phyloP scores from a whole-genome alignment of 2,797 vertebrate species.

The Sebastes jordani region DNA sequence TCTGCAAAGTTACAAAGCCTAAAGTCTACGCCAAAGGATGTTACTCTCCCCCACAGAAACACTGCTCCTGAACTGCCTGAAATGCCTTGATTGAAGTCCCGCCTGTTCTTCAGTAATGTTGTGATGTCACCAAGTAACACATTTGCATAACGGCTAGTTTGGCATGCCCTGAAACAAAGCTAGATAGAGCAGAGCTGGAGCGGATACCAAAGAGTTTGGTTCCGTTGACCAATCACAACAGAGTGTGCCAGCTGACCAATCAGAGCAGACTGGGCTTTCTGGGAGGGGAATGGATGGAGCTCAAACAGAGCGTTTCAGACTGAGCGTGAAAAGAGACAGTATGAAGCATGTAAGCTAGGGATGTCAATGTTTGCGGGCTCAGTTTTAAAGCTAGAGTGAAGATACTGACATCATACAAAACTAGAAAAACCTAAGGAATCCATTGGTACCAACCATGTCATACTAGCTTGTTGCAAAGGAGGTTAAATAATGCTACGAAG shows the following conservation, averaged over 20 bases:
- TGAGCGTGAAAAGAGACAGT: fast-evolving
- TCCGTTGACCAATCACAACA: background rate
- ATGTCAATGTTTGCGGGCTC: too few species aligned
- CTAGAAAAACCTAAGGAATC: too few species aligned
- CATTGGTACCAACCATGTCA: too few species aligned
- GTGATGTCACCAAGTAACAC: background rate
- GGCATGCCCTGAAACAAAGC: background rate
- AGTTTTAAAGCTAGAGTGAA: too few species aligned
- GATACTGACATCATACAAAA: too few species aligned
- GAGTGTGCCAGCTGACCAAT: background rate
- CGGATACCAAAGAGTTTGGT: background rate
- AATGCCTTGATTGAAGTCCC: background rate
- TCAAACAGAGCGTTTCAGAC: too few species aligned
- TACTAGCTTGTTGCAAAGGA: too few species aligned
- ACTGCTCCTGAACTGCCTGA: background rate
- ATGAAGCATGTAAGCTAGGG: too few species aligned
- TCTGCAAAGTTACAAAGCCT: background rate
- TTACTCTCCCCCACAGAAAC: background rate
- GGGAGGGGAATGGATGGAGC: too few species aligned
- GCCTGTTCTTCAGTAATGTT: background rate
- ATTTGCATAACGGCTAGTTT: background rate
- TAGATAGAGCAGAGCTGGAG: background rate
- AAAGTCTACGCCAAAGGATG: background rate
- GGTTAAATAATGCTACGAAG: too few species aligned
- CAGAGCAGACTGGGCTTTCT: too few species aligned